These are phyloP conservation scores for Salvelinus sp. DNA, from an alignment of 2,113 vertebrate genomes.

Conservation along the genomic window DNA sequence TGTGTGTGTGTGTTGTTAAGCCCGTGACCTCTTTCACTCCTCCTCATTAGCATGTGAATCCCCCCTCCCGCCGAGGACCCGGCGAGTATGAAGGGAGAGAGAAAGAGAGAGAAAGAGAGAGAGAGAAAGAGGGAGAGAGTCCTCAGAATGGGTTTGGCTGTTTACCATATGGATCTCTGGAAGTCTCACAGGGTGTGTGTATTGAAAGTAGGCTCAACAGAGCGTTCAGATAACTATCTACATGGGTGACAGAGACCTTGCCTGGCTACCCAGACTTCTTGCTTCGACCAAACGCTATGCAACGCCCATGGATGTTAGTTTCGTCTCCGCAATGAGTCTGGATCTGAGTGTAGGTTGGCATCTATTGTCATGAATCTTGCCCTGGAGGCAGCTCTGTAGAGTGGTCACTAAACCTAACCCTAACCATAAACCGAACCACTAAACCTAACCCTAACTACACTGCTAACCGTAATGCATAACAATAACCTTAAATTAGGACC, in stretches of 20 bases:
- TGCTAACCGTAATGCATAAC: too few species aligned
- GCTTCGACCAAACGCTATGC: too few species aligned
- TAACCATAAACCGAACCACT: too few species aligned
- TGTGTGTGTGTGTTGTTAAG: constrained; percentile 35
- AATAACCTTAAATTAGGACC: too few species aligned
- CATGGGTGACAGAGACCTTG: not conserved
- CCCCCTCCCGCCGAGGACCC: constrained; percentile 10
- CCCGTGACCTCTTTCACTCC: constrained; percentile 59
- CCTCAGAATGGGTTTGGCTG: not conserved
- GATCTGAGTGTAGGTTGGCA: too few species aligned
- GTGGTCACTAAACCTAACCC: too few species aligned
- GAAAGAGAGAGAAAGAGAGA: not conserved
- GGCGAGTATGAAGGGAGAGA: not conserved
- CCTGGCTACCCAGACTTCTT: too few species aligned
- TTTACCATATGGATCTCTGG: not conserved
- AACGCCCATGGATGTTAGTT: too few species aligned
- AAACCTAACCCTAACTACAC: too few species aligned
- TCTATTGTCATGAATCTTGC: too few species aligned
- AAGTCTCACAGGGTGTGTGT: not conserved
- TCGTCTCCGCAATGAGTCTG: too few species aligned
- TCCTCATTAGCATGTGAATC: constrained; percentile 67
- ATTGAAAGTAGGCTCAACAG: not conserved
- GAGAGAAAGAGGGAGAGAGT: not conserved
- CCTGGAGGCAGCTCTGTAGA: too few species aligned
- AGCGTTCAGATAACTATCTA: not conserved